Evolutionary conservation across 64 coral and sea anemone species (phyloP).

Genomic region (Anthopleura sola): DNA sequence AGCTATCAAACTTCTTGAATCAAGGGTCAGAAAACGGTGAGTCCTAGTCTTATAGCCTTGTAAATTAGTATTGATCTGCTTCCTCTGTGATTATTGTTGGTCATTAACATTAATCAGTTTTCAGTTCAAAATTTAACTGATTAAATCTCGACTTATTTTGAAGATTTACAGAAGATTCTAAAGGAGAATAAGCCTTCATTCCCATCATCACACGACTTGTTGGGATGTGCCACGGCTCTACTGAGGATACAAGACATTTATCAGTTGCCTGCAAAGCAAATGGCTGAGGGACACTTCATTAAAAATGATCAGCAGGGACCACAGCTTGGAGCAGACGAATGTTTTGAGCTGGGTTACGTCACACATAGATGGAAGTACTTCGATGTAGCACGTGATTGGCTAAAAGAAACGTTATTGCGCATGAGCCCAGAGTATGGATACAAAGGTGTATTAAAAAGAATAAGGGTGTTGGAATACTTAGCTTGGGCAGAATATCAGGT

Average conservation of each 20-base stretch:
- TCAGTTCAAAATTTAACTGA: not conserved
- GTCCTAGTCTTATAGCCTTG: not conserved
- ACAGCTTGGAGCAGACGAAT: constrained; percentile 69
- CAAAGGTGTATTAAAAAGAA: constrained; percentile 56
- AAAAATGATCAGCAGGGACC: not conserved
- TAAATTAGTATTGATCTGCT: not conserved
- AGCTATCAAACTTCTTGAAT: constrained; percentile 20
- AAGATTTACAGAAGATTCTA: constrained; percentile 42
- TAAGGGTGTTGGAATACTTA: constrained; percentile 73
- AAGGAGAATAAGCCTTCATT: constrained; percentile 43
- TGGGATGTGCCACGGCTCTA: constrained; percentile 61
- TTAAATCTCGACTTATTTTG: not conserved
- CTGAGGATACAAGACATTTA: constrained; percentile 91
- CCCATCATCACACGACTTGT: constrained; percentile 61
- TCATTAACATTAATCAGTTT: too few species aligned
- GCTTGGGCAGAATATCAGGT: constrained; percentile 98
- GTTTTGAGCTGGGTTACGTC: constrained; percentile 79
- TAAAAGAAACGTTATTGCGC: constrained; percentile 61
- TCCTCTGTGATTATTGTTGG: not conserved
- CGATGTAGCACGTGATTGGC: constrained; percentile 70
- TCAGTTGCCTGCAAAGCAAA: constrained; percentile 45
- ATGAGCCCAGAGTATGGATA: constrained; percentile 72
- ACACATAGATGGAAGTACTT: constrained; percentile 55
- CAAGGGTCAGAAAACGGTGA: constrained; percentile 39
- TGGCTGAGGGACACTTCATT: constrained; percentile 61